Conservation (phyloP, 2,888 invertebrate species). For the Rhagonycha lutea region DNA sequence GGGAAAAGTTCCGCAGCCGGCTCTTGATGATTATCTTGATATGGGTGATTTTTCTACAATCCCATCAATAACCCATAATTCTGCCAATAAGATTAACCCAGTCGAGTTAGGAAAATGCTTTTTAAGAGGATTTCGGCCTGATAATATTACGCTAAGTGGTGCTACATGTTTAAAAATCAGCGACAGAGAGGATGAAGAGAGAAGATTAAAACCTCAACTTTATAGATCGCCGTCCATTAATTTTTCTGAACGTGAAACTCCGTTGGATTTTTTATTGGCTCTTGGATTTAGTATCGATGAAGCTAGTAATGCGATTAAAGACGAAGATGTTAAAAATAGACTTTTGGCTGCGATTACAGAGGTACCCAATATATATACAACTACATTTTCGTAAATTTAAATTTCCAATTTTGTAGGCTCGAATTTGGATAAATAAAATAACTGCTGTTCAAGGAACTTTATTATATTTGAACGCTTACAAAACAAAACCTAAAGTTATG, state of each 20-base stretch:
- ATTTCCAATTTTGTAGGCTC: conserved; percentile 33
- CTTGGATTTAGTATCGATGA: conserved; percentile 45
- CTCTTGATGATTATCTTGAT: not conserved
- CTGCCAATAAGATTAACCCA: conserved; percentile 25
- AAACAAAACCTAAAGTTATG: conserved; percentile 42
- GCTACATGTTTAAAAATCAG: conserved; percentile 20
- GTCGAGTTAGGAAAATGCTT: conserved; percentile 42
- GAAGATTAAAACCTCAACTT: not conserved
- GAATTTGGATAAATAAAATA: conserved; percentile 43
- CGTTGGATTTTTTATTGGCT: conserved; percentile 41
- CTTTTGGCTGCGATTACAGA: conserved; percentile 42
- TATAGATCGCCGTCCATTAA: conserved; percentile 34
- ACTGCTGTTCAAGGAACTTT: conserved; percentile 42
- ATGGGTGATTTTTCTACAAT: not conserved
- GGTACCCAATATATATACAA: conserved; percentile 28
- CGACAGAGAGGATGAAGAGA: not conserved
- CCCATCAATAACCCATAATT: not conserved
- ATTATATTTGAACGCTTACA: conserved; percentile 41
- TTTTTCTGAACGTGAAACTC: conserved; percentile 42
- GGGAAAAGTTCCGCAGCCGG: not conserved
- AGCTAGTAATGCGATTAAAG: conserved; percentile 43
- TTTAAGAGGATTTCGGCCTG: conserved; percentile 40
- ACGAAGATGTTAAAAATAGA: conserved; percentile 42
- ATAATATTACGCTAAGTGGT: conserved; percentile 39
- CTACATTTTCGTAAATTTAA: not conserved